A percentile compares a stretch with the other conserved stretches of the same genome.
These are phyloP conservation scores for Stigmatopora argus DNA, from an alignment of 2,113 vertebrate genomes.

Conservation along the genomic window DNA sequence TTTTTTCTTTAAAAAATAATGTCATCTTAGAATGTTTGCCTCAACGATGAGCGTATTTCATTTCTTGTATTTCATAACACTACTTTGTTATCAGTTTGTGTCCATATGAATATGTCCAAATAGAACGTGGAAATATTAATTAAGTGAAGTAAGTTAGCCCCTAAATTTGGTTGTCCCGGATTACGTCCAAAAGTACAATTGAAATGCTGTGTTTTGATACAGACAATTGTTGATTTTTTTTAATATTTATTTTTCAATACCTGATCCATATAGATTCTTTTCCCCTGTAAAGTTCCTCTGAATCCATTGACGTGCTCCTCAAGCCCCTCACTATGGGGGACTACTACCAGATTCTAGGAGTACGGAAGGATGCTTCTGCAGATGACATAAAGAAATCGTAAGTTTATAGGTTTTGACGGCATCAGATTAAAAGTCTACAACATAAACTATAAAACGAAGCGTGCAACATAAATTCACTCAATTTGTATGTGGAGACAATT, in stretches of 20 bases:
- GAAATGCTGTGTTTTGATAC: neutral
- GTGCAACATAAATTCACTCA: no score
- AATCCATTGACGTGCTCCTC: conserved; percentile 7
- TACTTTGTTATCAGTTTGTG: neutral
- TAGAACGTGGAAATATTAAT: neutral
- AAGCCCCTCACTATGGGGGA: conserved; percentile 82
- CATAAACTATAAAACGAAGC: no score
- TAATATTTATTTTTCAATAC: no score
- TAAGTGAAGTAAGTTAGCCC: neutral
- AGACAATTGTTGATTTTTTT: neutral
- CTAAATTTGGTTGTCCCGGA: neutral
- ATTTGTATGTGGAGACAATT: neutral
- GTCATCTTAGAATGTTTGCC: neutral
- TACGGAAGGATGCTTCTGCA: conserved; percentile 78
- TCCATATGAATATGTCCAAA: neutral
- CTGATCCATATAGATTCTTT: neutral
- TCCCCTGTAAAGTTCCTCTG: conserved; percentile 28
- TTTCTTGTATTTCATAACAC: no score
- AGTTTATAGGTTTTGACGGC: conserved; percentile 50
- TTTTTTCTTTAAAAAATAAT: neutral
- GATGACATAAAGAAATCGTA: conserved; percentile 98
- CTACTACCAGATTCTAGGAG: conserved; percentile 91
- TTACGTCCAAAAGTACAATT: neutral
- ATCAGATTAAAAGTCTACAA: no score
- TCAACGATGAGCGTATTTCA: no score